Conservation (phyloP, 2,113 vertebrate species). For the Myotis davidii region DNA sequence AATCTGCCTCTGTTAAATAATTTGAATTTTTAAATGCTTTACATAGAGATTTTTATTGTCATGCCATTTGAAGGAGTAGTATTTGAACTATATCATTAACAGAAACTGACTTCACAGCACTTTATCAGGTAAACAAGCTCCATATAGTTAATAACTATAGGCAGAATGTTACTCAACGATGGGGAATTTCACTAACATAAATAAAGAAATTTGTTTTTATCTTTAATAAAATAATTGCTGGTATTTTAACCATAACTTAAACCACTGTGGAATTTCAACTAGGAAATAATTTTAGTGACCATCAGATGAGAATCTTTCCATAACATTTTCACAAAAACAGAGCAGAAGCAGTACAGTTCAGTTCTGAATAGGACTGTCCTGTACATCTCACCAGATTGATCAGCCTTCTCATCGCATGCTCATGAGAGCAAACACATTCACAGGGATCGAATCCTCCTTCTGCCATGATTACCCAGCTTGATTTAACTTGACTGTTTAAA, state of each 20-base stretch:
- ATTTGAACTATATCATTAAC: not conserved
- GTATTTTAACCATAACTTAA: conserved; percentile 41
- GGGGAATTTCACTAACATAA: not conserved
- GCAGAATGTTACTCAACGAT: not conserved
- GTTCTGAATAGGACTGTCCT: not conserved
- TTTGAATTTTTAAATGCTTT: conserved; percentile 19
- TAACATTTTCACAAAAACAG: conserved; percentile 35
- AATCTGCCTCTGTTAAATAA: not conserved
- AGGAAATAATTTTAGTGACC: conserved; percentile 19
- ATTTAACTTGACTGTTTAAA: conserved; percentile 76
- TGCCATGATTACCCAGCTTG: conserved; percentile 90
- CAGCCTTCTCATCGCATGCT: conserved; percentile 96
- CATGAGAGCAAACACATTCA: conserved; percentile 97
- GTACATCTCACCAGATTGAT: conserved; percentile 94
- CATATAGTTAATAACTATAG: not conserved
- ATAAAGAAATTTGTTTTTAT: not conserved
- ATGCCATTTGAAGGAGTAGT: not conserved
- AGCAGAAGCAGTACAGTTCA: not conserved
- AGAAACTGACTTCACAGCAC: not conserved
- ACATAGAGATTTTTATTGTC: not conserved
- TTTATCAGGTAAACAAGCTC: not conserved
- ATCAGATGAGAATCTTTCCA: conserved; percentile 24
- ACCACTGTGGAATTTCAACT: conserved; percentile 35
- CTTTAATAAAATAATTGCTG: conserved; percentile 15
- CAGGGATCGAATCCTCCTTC: conserved; percentile 98